Evolutionary conservation across 2,113 vertebrate genomes (phyloP).

Genomic region (Misgurnus mizolepis): DNA sequence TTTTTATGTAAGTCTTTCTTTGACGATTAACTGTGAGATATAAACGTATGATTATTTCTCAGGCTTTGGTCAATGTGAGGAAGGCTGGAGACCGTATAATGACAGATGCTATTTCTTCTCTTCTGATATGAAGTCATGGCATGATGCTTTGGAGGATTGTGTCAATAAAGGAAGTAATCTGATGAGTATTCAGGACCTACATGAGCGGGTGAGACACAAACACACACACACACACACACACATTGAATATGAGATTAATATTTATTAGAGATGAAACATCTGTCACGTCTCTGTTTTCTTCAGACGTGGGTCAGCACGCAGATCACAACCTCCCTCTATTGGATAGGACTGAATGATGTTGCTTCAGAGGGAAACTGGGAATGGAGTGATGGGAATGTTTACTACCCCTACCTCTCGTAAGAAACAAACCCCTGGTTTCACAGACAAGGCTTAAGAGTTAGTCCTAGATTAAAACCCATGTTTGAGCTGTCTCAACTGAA

Average conservation of each 20-base stretch:
- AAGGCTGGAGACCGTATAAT: slow-evolving; percentile 71
- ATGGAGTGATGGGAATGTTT: slow-evolving; percentile 72
- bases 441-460: too few relatives aligned
- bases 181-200: slow-evolving; percentile 71
- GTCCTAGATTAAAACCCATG: too few relatives aligned
- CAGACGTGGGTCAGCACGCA: slow-evolving; percentile 76
- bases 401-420: slow-evolving; percentile 64
- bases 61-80: slow-evolving; percentile 62
- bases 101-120: slow-evolving; percentile 75
- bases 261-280: background rate
- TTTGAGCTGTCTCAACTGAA: too few relatives aligned
- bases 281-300: background rate
- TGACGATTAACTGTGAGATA: too few relatives aligned
- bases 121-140: slow-evolving; percentile 63
- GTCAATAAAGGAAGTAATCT: slow-evolving; percentile 59
- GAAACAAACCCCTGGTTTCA: slow-evolving; percentile 40
- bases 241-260: background rate
- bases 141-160: slow-evolving; percentile 65
- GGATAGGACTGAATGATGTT: slow-evolving; percentile 76
- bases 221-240: background rate
- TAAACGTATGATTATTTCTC: background rate
- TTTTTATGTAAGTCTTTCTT: background rate
- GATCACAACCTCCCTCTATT: slow-evolving; percentile 63
- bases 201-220: slow-evolving; percentile 70
- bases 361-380: slow-evolving; percentile 67